phyloP scores from a whole-genome alignment of 2,113 vertebrate species.

The Motacilla tschutschensis region DNA sequence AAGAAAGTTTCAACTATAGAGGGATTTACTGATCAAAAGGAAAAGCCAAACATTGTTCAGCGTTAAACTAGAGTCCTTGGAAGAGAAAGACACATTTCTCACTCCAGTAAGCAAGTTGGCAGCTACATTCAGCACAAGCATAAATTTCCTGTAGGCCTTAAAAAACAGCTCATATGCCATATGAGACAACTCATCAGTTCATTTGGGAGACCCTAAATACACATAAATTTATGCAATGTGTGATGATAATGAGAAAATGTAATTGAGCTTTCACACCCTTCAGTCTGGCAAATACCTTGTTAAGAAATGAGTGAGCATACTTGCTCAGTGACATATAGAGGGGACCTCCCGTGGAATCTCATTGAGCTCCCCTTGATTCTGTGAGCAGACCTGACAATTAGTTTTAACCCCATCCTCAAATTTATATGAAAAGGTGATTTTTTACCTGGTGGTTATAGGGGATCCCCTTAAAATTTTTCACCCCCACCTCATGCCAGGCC shows the following conservation, averaged over 20 bases:
- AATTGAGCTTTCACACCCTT: not conserved
- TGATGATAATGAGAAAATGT: not conserved
- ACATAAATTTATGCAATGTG: not conserved
- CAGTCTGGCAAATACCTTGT: not conserved
- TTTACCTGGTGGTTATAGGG: not conserved
- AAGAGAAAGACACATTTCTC: not conserved
- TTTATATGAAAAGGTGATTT: not conserved
- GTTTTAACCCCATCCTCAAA: not conserved
- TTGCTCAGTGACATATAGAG: not conserved
- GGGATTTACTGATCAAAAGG: not conserved
- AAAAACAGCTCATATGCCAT: not conserved
- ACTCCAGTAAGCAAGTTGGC: not conserved
- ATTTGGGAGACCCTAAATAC: not conserved
- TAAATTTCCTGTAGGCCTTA: not conserved
- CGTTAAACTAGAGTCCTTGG: not conserved
- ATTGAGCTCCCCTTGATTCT: not conserved
- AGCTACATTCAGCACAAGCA: not conserved
- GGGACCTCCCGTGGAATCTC: not conserved
- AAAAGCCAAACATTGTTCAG: not conserved
- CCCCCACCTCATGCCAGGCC: not conserved
- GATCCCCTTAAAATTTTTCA: not conserved
- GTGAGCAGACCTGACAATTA: fast-evolving
- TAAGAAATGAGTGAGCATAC: not conserved
- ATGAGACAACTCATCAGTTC: not conserved
- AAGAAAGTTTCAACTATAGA: not conserved